Evolutionary conservation across 2,113 vertebrate species (phyloP).

Genomic region (Mirounga angustirostris): DNA sequence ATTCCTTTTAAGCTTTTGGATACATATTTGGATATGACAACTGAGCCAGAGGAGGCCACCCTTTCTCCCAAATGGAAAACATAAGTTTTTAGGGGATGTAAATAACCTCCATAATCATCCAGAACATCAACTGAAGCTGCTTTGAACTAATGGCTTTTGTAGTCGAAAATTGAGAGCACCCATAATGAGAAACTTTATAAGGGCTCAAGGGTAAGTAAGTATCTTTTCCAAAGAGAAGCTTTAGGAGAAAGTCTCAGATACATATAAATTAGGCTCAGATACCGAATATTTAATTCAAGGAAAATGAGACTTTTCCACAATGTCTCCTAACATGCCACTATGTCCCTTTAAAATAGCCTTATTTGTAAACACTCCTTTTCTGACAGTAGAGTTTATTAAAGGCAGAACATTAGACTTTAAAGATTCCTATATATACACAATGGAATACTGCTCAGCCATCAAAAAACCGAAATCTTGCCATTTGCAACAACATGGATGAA

Average conservation of each 20-base stretch:
- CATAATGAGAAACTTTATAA: neutral
- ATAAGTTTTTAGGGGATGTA: neutral
- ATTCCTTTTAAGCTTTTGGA: neutral
- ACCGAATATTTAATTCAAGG: neutral
- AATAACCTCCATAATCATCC: neutral
- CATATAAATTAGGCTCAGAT: neutral
- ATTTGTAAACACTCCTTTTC: neutral
- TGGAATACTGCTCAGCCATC: neutral
- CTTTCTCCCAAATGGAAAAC: neutral
- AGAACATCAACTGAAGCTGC: neutral
- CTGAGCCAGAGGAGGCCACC: neutral
- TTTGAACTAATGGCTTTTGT: neutral
- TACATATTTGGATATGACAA: conserved; percentile 31
- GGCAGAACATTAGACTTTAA: neutral
- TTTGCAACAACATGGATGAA: neutral
- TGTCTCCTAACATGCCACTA: neutral
- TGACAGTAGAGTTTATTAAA: neutral
- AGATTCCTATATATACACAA: neutral
- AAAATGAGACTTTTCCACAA: neutral
- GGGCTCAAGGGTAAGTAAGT: neutral
- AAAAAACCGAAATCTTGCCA: neutral
- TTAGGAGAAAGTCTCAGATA: neutral
- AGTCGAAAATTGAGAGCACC: neutral
- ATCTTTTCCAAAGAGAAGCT: conserved; percentile 3
- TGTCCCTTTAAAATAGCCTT: conserved; percentile 1